Conservation (phyloP, 2,888 invertebrate species). For the Rhogogaster chlorosoma region DNA sequence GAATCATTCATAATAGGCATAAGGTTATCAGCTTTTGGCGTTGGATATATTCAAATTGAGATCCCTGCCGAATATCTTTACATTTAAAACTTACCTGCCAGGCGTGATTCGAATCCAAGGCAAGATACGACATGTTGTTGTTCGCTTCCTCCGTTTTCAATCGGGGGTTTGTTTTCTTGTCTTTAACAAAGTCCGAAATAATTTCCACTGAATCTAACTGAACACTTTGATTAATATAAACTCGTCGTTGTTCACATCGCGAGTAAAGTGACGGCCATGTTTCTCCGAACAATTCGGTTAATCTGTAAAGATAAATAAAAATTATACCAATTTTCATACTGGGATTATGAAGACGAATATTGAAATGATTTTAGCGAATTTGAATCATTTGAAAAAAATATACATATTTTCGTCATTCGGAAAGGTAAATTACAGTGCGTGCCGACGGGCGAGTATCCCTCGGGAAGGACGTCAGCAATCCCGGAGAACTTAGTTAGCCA, state of each 20-base stretch:
- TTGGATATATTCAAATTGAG: neutral
- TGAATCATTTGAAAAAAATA: neutral
- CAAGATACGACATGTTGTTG: slow-evolving; percentile 76
- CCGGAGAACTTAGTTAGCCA: slow-evolving; percentile 76
- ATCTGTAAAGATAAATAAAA: neutral
- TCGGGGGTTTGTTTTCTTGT: neutral
- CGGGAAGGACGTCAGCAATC: slow-evolving; percentile 74
- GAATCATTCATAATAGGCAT: neutral
- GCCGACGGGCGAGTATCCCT: slow-evolving; percentile 68
- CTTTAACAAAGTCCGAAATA: neutral
- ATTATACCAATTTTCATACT: neutral
- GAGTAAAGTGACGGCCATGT: slow-evolving; percentile 43
- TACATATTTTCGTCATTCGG: neutral
- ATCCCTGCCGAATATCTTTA: neutral
- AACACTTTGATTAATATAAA: slow-evolving; percentile 24
- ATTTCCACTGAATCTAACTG: slow-evolving; percentile 11
- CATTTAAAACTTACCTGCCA: slow-evolving; percentile 76
- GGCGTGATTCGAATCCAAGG: slow-evolving; percentile 77
- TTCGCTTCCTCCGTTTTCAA: slow-evolving; percentile 64
- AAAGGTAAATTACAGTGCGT: slow-evolving; percentile 63
- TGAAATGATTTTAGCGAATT: no score
- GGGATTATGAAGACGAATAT: neutral
- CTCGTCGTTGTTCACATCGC: slow-evolving; percentile 64
- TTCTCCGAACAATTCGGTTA: neutral
- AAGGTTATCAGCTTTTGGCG: neutral